Evolutionary conservation across 2,888 invertebrate species (phyloP).

Genomic region (Pemphredon lugubris): DNA sequence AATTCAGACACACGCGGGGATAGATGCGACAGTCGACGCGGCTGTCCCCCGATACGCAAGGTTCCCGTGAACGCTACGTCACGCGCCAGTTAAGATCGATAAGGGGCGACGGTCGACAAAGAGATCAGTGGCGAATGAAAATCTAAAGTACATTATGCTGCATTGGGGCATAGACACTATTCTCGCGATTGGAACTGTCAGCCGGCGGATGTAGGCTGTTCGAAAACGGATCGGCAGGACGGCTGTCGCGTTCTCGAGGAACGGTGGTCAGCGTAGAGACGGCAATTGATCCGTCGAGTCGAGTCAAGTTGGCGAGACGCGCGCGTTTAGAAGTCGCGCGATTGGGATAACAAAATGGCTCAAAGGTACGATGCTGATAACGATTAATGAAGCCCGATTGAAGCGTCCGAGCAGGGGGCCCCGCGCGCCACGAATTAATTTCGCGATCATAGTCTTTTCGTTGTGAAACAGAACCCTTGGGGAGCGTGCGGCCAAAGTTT

Average conservation of each 20-base stretch:
- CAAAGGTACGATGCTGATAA: conserved; percentile 1
- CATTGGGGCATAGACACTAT: conserved; percentile 29
- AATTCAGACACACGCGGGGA: conserved; percentile 19
- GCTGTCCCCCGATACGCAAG: no score
- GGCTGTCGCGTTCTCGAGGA: conserved; percentile 14
- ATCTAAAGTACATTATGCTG: no score
- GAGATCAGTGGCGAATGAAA: no score
- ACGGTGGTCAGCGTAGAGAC: no score
- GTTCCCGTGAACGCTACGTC: no score
- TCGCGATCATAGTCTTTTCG: conserved; percentile 36
- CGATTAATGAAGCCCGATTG: conserved; percentile 28
- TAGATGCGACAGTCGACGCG: conserved; percentile 39
- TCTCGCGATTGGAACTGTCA: conserved; percentile 23
- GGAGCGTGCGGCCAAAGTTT: conserved; percentile 85
- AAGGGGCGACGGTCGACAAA: no score
- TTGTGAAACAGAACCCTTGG: conserved; percentile 82
- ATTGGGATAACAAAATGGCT: conserved; percentile 30
- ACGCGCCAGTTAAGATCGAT: no score
- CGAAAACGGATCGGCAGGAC: conserved; percentile 34
- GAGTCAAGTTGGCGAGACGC: conserved; percentile 15
- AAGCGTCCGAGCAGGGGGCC: conserved; percentile 40
- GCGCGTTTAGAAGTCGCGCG: conserved; percentile 1
- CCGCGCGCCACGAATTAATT: conserved; percentile 21
- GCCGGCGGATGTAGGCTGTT: conserved; percentile 6
- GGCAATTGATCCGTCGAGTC: conserved; percentile 8